Evolutionary conservation across 2,113 vertebrate genomes (phyloP), one percentile per base, ranked within the genome.

Genomic region (Fukomys damarensis): DNA sequence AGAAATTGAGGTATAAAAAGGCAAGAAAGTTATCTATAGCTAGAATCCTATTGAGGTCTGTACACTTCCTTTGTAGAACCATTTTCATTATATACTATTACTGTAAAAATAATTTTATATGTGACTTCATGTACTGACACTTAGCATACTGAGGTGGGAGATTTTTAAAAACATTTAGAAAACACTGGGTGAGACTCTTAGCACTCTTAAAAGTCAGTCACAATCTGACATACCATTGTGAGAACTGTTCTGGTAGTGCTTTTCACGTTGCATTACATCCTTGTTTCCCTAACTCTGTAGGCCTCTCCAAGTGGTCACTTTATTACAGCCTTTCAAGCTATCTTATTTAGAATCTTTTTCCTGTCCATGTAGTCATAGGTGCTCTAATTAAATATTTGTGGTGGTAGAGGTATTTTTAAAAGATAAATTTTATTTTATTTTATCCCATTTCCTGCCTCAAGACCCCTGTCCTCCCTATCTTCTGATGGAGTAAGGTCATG

Each of bases 151-250:
- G 58, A 82, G 5, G 46, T 38, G 30, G 41, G 66, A 35, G 80
- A 26, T 89, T 95, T 93, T 86, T 83, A 30, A 86, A 41, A 93
- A 70, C 35, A n/a, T 66, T 93, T 83, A 76, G 14, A 46, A 82
- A 83, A 79, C 54, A 41, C 58, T 46, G 14, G 83, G 20, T 38
- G 68, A 85, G 12, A 49, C 91, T 84, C 82, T 7, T 41, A 70
- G 76, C n/a, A 52, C 9, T 74, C 32, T 68, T 84, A 74, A 86
- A 93, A 68, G 32, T 61, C 22, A 83, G 16, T 2, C 66, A 54
- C 10, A 59, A 16, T 74, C 19, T 77, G 59, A 86, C 43, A 89
- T 11, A 54, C 13, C 3, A 38, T 24, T 63, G 20, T 61, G 20
- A 35, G 2, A 61, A 74, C 41, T 9, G 54, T 74, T 43, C 43